Evolutionary conservation across 2,888 invertebrate species (phyloP), one percentile per base, ranked within the genome.

Genomic region (Theretra japonica): DNA sequence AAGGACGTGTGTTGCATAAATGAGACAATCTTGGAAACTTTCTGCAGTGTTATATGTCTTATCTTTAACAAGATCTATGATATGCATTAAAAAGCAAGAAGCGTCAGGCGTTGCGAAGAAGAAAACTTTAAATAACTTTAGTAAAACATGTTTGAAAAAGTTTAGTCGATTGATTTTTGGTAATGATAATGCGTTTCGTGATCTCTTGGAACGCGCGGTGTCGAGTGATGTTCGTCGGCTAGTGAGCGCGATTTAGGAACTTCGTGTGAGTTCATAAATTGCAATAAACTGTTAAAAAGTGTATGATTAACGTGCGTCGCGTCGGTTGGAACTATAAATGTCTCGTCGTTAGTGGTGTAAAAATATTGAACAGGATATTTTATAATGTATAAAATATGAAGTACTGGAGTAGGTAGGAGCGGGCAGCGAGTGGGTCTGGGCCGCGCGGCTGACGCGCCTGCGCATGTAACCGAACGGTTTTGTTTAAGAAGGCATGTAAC

Each of bases 401-500:
- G 41, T 78, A 77, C 77, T 56, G 75, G 28, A 76, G 75, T 53
- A 75, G 17, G 75, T 53, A 75, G 17, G 48, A 65, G 25, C 25
- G 17, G 41, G 68, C 28, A 28, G 19, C 19, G 17, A 48, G 48
- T 11, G 6, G 2, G 48, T n/a, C 48, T 8, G 6, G 8, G 48
- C 48, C 48, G 17, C 48, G 48, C 50, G 30, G n/a, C 19, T 70
- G 70, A 48, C 75, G 79, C 79, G 84, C 81, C 83, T 80, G 73
- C 70, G 72, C 76, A 74, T 72, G 58, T 79, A 72, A 69, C 23
- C 76, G 75, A 79, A 76, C 74, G 69, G 75, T 79, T 81, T 82
- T 80, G 78, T 79, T 83, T 84, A 81, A 78, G 78, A 82, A 83
- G 86, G 83, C 85, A 84, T 83, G 83, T 84, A 85, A 83, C 87